These are phyloP conservation scores for Eristalis intricaria DNA, from an alignment of 2,888 invertebrate genomes.

Conservation along the genomic window DNA sequence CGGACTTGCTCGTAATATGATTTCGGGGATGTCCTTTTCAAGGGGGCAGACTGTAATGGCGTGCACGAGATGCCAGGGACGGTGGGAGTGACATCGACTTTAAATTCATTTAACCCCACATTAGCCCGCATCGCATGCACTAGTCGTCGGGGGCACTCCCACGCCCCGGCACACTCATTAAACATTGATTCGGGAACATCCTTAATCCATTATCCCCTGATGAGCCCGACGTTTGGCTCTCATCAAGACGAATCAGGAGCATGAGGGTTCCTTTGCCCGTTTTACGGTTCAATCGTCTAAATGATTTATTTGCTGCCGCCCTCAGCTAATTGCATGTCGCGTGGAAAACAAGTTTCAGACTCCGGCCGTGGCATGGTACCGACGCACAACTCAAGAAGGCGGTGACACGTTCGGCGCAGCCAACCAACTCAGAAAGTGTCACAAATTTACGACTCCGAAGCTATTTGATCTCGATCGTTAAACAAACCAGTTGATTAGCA, in stretches of 20 bases:
- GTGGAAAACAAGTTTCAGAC: slow-evolving; percentile 41
- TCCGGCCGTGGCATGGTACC: background rate
- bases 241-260: slow-evolving; percentile 36
- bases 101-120: slow-evolving; percentile 70
- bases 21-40: slow-evolving; percentile 37
- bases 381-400: slow-evolving; percentile 29
- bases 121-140: slow-evolving; percentile 56
- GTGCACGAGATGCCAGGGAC: slow-evolving; percentile 9
- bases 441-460: slow-evolving; percentile 62
- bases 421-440: slow-evolving; percentile 56
- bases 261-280: slow-evolving; percentile 25
- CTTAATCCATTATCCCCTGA: slow-evolving; percentile 66
- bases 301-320: slow-evolving; percentile 66
- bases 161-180: slow-evolving; percentile 39
- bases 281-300: slow-evolving; percentile 60
- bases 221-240: slow-evolving; percentile 26
- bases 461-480: slow-evolving; percentile 66
- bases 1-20: slow-evolving; percentile 42
- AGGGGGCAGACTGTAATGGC: background rate
- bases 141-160: background rate
- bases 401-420: background rate
- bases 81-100: slow-evolving; percentile 36
- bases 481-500: slow-evolving; percentile 70
- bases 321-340: slow-evolving; percentile 55
- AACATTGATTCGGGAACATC: slow-evolving; percentile 65